phyloP scores from a whole-genome alignment of 2,113 vertebrate species.

The Triplophysa rosa region DNA sequence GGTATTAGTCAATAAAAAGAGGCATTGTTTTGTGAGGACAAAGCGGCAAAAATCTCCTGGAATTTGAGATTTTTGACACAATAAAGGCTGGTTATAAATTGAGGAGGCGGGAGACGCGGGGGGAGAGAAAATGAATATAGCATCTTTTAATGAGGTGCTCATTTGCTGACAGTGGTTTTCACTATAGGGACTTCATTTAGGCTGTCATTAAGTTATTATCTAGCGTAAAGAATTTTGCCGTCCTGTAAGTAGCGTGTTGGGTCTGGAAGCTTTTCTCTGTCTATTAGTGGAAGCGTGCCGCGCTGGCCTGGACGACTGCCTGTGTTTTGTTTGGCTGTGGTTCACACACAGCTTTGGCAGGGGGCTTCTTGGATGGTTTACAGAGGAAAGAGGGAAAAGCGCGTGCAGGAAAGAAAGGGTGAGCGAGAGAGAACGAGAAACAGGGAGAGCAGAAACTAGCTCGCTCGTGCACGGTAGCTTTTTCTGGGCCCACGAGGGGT shows the following conservation, averaged over 20 bases:
- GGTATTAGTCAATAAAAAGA: slow-evolving; percentile 37
- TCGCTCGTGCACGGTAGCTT: slow-evolving; percentile 81
- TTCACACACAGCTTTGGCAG: slow-evolving; percentile 84
- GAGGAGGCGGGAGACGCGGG: slow-evolving; percentile 7
- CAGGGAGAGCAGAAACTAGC: slow-evolving; percentile 64
- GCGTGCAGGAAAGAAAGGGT: slow-evolving; percentile 57
- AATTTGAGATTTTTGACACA: slow-evolving; percentile 51
- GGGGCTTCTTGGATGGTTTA: slow-evolving; percentile 80
- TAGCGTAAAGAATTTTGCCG: slow-evolving; percentile 62
- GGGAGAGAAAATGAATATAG: slow-evolving; percentile 45
- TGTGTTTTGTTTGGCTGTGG: slow-evolving; percentile 91
- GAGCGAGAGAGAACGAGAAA: slow-evolving; percentile 58
- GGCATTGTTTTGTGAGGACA: slow-evolving; percentile 35
- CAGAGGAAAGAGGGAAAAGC: slow-evolving; percentile 71
- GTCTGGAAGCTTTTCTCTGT: slow-evolving; percentile 77
- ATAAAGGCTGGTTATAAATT: slow-evolving; percentile 49
- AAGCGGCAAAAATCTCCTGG: slow-evolving; percentile 47
- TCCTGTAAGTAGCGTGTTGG: slow-evolving; percentile 64
- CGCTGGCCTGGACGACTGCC: slow-evolving; percentile 84
- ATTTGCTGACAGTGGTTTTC: slow-evolving; percentile 65
- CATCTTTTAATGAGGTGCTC: slow-evolving; percentile 64
- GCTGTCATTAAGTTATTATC: slow-evolving; percentile 70
- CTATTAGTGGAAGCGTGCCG: slow-evolving; percentile 88
- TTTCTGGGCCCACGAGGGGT: slow-evolving; percentile 71
- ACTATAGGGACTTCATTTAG: slow-evolving; percentile 66